A percentile compares a stretch with the other conserved stretches of the same genome.
These are phyloP conservation scores for Dinoponera quadriceps DNA, from an alignment of 1,140 invertebrate species.

Conservation along the genomic window DNA sequence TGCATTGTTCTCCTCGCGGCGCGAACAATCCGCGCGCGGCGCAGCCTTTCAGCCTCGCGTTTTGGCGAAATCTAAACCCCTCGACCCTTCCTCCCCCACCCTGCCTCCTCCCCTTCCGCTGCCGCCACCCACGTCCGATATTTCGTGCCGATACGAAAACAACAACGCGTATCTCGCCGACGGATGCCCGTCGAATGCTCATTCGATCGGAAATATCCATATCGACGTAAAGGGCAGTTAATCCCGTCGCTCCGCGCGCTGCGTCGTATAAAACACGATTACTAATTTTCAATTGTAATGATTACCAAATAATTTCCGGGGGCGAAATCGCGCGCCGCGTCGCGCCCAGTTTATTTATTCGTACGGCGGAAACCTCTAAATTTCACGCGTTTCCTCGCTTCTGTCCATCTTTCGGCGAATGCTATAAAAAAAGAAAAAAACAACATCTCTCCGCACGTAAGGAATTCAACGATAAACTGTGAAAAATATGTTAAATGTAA, in stretches of 20 bases:
- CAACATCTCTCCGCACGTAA: no score
- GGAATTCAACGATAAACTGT: no score
- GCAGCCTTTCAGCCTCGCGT: conserved; percentile 77
- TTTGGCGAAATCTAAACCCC: conserved; percentile 78
- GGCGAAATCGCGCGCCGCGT: background rate
- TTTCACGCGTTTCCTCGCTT: background rate
- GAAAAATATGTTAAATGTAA: no score
- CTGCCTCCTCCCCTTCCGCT: conserved; percentile 42
- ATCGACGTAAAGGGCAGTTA: conserved; percentile 31
- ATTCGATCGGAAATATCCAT: conserved; percentile 49
- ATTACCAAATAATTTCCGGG: conserved; percentile 10
- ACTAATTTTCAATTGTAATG: conserved; percentile 26
- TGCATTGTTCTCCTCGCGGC: conserved; percentile 81
- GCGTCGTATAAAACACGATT: conserved; percentile 5
- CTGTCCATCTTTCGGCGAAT: background rate
- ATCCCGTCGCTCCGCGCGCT: conserved; percentile 7
- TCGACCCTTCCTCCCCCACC: conserved; percentile 59
- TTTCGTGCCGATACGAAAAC: conserved; percentile 72
- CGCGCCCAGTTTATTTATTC: no score
- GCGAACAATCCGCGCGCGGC: conserved; percentile 77
- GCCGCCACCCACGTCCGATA: conserved; percentile 70
- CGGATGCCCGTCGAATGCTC: conserved; percentile 48
- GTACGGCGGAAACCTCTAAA: no score
- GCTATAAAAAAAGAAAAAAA: no score
- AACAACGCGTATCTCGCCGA: conserved; percentile 44